A percentile compares a stretch with the other conserved stretches of the same genome.
phyloP scores from a whole-genome alignment of 2,888 invertebrate genomes.

The Leucania comma region DNA sequence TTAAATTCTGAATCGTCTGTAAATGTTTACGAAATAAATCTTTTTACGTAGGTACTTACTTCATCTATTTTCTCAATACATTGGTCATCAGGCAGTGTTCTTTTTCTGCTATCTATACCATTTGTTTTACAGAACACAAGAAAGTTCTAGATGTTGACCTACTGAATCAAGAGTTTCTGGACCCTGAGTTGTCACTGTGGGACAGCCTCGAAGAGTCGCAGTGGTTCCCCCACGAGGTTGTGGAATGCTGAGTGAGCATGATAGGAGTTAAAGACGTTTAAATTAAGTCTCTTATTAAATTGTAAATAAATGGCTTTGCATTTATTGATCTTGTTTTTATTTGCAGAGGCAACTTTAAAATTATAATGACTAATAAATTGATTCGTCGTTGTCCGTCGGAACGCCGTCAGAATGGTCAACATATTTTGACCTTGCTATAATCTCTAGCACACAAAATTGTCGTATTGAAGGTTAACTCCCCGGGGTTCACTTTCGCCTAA shows the following conservation, averaged over 20 bases:
- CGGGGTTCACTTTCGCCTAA: no score
- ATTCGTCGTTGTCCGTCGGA: no score
- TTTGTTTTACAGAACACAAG: conserved; percentile 93
- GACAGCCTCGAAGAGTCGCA: conserved; percentile 95
- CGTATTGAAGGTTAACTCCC: no score
- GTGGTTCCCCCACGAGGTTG: conserved; percentile 95
- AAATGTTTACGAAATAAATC: no score
- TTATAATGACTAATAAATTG: background rate
- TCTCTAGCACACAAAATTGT: no score
- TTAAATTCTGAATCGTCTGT: no score
- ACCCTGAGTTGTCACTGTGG: conserved; percentile 94
- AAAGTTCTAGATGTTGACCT: conserved; percentile 93
- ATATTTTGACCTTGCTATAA: no score
- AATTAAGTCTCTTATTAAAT: conserved; percentile 35
- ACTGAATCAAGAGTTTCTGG: conserved; percentile 94
- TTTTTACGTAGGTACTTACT: no score
- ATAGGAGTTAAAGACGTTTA: conserved; percentile 23
- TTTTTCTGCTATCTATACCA: background rate
- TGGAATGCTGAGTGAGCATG: conserved; percentile 87
- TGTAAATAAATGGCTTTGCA: conserved; percentile 50
- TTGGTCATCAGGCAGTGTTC: background rate
- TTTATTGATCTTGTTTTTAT: conserved; percentile 12
- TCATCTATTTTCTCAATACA: no score
- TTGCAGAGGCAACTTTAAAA: background rate
- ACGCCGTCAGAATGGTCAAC: no score